Evolutionary conservation across 2,888 invertebrate genomes (phyloP), one percentile per base, ranked within the genome.

Genomic region (Campopleginae sp.): DNA sequence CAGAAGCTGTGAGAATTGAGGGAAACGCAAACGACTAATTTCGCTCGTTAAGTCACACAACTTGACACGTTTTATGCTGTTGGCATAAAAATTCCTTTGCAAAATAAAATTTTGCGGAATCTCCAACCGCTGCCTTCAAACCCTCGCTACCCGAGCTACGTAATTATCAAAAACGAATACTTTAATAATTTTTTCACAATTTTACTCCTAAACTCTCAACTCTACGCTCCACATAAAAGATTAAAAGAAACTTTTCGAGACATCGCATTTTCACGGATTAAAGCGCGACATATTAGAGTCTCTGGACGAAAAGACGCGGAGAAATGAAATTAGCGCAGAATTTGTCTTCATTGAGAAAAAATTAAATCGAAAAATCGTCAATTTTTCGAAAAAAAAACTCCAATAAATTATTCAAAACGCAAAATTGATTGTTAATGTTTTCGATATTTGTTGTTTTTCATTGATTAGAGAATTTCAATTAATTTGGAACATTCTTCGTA

Each of bases 61-160:
- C 82, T 85, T 79, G 85, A 79, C 79, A 85, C 85, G 75, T 79
- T 82, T 85, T 58, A 48, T 19, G 44, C 17, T 19, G 44, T 17
- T 65, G 79, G 71, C 79, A 71, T 68, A 71, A 27, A 79, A 82
- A 44, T 82, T 82, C 33, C 10, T 75, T 46, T 42, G 70, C 48
- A 31, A 31, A 38, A 70, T 71, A 31, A 82, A 70, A 72, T 76
- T 68, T 27, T 66, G 19, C 14, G 51, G 33, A 65, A 14, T 65
- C 44, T 23, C 12, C 27, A 27, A 14, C 14, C 1, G 10, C 58
- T 23, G 27, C 12, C 10, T 51, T 19, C 19, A 51, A 8, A 19
- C 19, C 12, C 6, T 58, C 23, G 23, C 54, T 10, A 23, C 54
- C 10, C 12, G 23, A 23, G 54, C 6, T 23, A 5, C 12, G 58